Conservation (phyloP, 35 echinoderm and acorn worm genomes). For the Lytechinus pictus region DNA sequence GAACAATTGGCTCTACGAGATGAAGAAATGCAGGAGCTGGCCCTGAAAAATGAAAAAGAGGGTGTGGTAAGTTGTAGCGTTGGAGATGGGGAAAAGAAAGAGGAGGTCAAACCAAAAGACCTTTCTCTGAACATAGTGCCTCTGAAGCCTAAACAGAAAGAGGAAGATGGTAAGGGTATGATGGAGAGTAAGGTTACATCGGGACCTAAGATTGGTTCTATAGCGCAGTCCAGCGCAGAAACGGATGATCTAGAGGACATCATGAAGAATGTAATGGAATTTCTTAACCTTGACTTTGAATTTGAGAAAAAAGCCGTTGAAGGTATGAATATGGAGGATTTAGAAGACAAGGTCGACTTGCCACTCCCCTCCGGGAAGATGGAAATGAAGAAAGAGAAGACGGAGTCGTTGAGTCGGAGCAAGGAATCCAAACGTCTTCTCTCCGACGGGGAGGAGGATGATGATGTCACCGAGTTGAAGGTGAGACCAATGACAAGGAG, state of each 20-base stretch:
- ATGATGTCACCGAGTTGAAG: background rate
- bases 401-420: background rate
- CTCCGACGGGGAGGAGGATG: background rate
- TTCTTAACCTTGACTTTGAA: background rate
- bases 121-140: background rate
- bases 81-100: background rate
- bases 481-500: background rate
- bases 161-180: background rate
- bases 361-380: background rate
- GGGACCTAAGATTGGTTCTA: background rate
- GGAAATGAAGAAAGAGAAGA: background rate
- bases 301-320: background rate
- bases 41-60: background rate
- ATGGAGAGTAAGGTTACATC: background rate
- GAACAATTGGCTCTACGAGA: background rate
- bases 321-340: background rate
- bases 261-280: constrained; percentile 36
- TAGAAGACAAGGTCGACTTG: background rate
- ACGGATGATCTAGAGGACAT: constrained; percentile 33
- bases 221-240: constrained; percentile 22
- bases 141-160: background rate
- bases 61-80: background rate
- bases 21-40: background rate
- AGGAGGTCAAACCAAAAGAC: background rate
- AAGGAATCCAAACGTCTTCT: background rate